phyloP scores from a whole-genome alignment of 2,797 vertebrate species.

The Helostoma temminkii region DNA sequence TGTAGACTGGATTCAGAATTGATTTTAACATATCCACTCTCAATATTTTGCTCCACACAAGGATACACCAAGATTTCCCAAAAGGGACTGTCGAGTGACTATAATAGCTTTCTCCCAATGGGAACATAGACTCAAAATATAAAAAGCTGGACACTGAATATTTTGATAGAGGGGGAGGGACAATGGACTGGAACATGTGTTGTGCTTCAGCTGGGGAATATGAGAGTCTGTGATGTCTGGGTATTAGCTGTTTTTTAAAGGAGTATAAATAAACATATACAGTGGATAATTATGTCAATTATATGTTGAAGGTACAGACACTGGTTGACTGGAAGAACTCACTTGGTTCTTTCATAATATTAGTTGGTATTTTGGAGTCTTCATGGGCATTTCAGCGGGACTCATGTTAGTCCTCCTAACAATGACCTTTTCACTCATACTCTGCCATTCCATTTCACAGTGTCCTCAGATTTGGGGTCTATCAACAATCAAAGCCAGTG shows the following conservation, averaged over 20 bases:
- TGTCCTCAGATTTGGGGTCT: background rate
- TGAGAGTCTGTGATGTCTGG: no score
- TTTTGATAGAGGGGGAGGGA: no score
- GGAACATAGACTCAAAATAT: background rate
- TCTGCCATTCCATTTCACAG: constrained; percentile 15
- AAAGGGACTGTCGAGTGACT: background rate
- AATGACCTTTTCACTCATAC: background rate
- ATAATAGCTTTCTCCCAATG: background rate
- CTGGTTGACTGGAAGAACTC: background rate
- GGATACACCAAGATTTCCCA: background rate
- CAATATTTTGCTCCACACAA: background rate
- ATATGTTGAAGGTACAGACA: background rate
- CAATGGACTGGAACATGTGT: no score
- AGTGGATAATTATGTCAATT: no score
- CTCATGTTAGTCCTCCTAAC: constrained; percentile 18
- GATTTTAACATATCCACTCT: constrained; percentile 5
- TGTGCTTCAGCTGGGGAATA: no score
- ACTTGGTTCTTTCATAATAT: constrained; percentile 10
- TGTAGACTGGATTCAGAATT: background rate
- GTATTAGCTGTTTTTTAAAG: no score
- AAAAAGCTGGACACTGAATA: no score
- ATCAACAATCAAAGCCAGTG: background rate
- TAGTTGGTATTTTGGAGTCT: background rate
- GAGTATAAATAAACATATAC: no score
- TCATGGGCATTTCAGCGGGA: constrained; percentile 1